phyloP scores from a whole-genome alignment of 2,888 invertebrate species.

The Ceraclea dissimilis region DNA sequence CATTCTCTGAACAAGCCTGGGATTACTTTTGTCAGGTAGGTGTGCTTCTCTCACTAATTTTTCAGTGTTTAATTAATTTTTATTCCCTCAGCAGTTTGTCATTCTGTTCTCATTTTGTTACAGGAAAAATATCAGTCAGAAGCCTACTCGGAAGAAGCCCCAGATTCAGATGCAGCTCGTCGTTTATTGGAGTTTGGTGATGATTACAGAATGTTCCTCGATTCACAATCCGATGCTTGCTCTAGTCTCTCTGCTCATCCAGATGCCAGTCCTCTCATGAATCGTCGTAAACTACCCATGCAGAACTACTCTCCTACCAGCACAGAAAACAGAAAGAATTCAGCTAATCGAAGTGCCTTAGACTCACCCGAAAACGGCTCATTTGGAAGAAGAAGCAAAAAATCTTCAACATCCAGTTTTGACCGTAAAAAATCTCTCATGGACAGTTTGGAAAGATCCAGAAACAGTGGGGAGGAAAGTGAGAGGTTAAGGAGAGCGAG shows the following conservation, averaged over 20 bases:
- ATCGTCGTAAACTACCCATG: conserved; percentile 28
- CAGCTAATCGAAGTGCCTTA: conserved; percentile 6
- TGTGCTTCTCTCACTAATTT: not conserved
- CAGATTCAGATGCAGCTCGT: conserved; percentile 78
- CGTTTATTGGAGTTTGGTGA: conserved; percentile 80
- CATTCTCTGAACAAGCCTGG: conserved; percentile 89
- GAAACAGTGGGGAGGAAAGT: conserved; percentile 46
- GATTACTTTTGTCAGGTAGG: conserved; percentile 48
- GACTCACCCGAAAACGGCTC: conserved; percentile 34
- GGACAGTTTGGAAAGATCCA: conserved; percentile 43
- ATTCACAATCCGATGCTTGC: conserved; percentile 85
- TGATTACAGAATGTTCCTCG: conserved; percentile 82
- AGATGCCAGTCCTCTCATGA: conserved; percentile 38
- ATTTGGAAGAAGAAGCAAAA: conserved; percentile 27
- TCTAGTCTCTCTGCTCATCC: conserved; percentile 66
- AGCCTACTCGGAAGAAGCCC: conserved; percentile 81
- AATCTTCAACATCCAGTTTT: conserved; percentile 46
- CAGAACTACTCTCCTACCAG: conserved; percentile 37
- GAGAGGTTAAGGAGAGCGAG: conserved; percentile 38
- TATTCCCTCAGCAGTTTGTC: not conserved
- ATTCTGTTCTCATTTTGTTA: conserved; percentile 21
- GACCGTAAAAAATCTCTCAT: conserved; percentile 45
- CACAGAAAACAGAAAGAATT: conserved; percentile 29
- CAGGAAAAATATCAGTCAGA: conserved; percentile 90
- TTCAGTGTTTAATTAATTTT: no score